Evolutionary conservation across 2,888 invertebrate genomes (phyloP), one percentile per base, ranked within the genome.

Genomic region (Papilio protenor): DNA sequence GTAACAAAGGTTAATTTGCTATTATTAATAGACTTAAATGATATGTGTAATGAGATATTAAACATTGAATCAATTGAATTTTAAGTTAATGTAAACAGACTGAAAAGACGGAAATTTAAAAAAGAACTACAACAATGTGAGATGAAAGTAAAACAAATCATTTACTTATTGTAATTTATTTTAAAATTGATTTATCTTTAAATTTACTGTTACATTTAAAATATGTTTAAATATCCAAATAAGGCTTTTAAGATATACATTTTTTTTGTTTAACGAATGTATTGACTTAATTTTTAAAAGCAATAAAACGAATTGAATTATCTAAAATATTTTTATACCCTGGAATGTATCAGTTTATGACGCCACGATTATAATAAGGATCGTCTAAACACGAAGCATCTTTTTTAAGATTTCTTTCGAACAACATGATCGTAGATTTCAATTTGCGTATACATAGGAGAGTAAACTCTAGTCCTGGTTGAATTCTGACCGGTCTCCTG

Each of bases 391-490:
- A 71, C 23, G 11, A 47, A 73, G 57, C 49, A 0, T 80, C 75
- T 82, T 59, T 79, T 85, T 75, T 77, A 93, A 45, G 92, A 93
- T 86, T 95, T 96, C 83, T 94, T 96, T 82, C 97, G 95, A 0
- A 97, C 95, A 11, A 97, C 94, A 85, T 98, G 98, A 88, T 98
- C 98, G 85, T 97, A 98, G 71, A 98, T 95, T 85, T 97, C 96
- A 59, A 97, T 95, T 83, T 97, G 96, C 4, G 96, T 96, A 87
- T 97, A 98, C 83, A 95, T 95, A 0, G 96, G 94, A 0, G 97
- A 96, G 80, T 94, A 93, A 21, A 97, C 90, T 74, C 96, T 93
- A 73, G 95, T 92, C 80, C 97, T 95, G 2, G 94, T 95, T 0
- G 97, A 96, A 87, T 97, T 97, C 81, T 96, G 95, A 0, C 97